A percentile compares a stretch with the other conserved stretches of the same genome.
phyloP scores from a whole-genome alignment of 2,888 invertebrate genomes.

The Aporophyla lueneburgensis region DNA sequence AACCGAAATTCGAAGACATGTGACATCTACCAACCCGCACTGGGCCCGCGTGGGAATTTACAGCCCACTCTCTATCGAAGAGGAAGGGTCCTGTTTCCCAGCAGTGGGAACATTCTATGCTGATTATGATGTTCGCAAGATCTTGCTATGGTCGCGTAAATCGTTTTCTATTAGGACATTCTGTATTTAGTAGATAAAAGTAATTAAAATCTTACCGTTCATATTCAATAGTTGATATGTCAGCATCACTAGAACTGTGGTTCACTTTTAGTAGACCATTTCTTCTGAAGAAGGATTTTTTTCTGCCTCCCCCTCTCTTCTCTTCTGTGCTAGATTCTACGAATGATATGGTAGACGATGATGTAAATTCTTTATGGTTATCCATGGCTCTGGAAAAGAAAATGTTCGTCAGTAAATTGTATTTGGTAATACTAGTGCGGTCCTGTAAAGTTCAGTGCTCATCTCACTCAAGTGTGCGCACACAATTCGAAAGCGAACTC shows the following conservation, averaged over 20 bases:
- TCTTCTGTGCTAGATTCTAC: slow-evolving; percentile 75
- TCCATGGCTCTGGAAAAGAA: slow-evolving; percentile 68
- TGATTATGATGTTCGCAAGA: too few species aligned
- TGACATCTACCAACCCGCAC: too few species aligned
- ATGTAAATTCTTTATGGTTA: slow-evolving; percentile 65
- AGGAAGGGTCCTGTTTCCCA: too few species aligned
- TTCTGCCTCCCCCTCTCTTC: slow-evolving; percentile 42
- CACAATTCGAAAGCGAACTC: too few species aligned
- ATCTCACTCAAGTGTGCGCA: neutral
- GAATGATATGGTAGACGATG: slow-evolving; percentile 78
- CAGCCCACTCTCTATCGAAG: too few species aligned
- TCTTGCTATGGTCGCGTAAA: too few species aligned
- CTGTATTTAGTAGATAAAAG: neutral
- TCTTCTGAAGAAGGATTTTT: slow-evolving; percentile 66
- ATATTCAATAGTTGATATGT: slow-evolving; percentile 76
- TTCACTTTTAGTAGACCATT: slow-evolving; percentile 68
- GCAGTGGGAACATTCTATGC: too few species aligned
- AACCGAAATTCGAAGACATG: too few species aligned
- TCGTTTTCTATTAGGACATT: neutral
- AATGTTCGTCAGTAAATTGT: neutral
- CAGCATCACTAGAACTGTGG: slow-evolving; percentile 78
- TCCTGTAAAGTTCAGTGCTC: neutral
- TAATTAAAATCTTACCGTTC: slow-evolving; percentile 70
- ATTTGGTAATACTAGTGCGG: neutral
- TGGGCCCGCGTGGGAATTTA: too few species aligned